Conservation (phyloP, 1,140 invertebrate genomes). For the Rhagoletis zephyria region DNA sequence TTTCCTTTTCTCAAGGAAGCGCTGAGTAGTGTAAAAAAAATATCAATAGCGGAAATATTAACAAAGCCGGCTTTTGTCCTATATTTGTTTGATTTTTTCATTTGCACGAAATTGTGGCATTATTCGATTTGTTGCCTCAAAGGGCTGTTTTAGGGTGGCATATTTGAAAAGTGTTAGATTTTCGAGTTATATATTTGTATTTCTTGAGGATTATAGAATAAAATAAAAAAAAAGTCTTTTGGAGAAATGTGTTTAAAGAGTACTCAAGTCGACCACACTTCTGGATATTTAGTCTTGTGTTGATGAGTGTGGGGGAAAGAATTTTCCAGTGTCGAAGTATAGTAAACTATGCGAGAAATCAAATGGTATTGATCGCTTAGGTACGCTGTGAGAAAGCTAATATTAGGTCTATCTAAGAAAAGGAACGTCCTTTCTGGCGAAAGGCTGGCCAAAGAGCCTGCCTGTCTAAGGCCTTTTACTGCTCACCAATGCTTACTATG, state of each 20-base stretch:
- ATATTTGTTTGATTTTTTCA: neutral
- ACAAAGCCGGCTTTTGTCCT: conserved; percentile 18
- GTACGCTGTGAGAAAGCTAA: too few species aligned
- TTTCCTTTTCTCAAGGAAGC: conserved; percentile 18
- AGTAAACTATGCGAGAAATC: too few species aligned
- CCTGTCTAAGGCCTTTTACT: too few species aligned
- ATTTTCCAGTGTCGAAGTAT: too few species aligned
- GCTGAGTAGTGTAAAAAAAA: neutral
- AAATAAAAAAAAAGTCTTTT: neutral
- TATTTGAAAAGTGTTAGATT: neutral
- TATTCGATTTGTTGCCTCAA: neutral
- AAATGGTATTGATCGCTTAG: too few species aligned
- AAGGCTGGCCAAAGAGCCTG: too few species aligned
- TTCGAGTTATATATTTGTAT: neutral
- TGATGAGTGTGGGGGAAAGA: too few species aligned
- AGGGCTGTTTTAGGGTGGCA: neutral
- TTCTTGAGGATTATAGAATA: neutral
- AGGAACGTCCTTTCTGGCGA: too few species aligned
- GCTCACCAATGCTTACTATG: too few species aligned
- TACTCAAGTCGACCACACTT: neutral
- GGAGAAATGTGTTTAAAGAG: neutral
- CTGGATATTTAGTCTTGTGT: neutral
- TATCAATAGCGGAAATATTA: conserved; percentile 20
- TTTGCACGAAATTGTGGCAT: neutral
- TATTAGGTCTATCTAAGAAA: too few species aligned